Evolutionary conservation across 2,888 invertebrate species (phyloP).

Genomic region (Drosophila falleni): DNA sequence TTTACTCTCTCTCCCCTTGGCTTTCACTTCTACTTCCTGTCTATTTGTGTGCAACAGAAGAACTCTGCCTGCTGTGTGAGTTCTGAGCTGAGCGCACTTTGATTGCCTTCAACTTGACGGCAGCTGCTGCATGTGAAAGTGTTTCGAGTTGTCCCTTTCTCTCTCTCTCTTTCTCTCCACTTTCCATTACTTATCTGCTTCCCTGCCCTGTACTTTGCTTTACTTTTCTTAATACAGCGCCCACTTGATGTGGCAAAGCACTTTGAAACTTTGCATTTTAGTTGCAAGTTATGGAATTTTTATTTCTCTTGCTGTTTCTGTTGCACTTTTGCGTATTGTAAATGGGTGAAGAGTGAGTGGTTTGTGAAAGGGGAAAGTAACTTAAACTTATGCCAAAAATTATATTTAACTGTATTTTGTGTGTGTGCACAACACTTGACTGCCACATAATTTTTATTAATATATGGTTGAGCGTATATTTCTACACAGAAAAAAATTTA

Average conservation of each 20-base stretch:
- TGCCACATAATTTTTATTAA: conserved; percentile 33
- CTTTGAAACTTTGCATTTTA: conserved; percentile 59
- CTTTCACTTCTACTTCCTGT: conserved; percentile 29
- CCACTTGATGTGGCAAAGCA: conserved; percentile 53
- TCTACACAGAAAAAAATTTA: neutral
- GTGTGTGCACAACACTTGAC: conserved; percentile 31
- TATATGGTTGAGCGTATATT: conserved; percentile 2
- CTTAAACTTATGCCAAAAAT: conserved; percentile 41
- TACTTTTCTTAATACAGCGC: conserved; percentile 1
- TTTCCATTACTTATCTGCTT: neutral
- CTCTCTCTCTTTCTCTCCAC: neutral
- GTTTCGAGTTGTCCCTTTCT: conserved; percentile 14
- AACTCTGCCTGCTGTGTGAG: conserved; percentile 18
- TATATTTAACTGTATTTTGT: conserved; percentile 48
- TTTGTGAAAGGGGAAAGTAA: neutral
- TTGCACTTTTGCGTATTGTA: conserved; percentile 18
- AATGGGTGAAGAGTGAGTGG: neutral
- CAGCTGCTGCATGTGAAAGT: conserved; percentile 45
- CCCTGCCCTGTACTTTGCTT: neutral
- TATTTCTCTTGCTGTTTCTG: conserved; percentile 29
- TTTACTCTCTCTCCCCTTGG: neutral
- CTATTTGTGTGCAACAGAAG: conserved; percentile 24
- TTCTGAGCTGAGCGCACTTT: conserved; percentile 20
- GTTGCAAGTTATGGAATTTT: conserved; percentile 62
- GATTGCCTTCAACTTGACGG: conserved; percentile 53